A percentile compares a stretch with the other conserved stretches of the same genome.
Conservation (phyloP, 1,140 invertebrate genomes). For the Rhopalosiphum padi region DNA sequence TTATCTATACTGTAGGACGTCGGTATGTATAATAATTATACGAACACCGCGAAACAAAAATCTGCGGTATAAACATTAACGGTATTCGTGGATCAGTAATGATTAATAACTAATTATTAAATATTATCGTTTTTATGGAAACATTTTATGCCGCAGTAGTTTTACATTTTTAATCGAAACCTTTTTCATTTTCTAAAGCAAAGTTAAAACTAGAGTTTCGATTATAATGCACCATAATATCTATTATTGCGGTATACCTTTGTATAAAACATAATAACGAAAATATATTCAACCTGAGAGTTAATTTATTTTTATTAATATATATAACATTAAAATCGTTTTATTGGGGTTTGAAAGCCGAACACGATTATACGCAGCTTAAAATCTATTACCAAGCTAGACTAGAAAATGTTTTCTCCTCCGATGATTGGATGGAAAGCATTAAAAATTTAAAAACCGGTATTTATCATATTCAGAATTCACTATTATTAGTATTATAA, state of each 20-base stretch:
- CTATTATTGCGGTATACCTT: not conserved
- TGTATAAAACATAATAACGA: not conserved
- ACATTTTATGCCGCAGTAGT: not conserved
- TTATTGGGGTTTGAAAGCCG: not conserved
- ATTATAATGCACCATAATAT: not conserved
- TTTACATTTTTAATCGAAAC: not conserved
- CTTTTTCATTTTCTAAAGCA: not conserved
- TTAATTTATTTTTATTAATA: conserved; percentile 20
- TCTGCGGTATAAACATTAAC: not conserved
- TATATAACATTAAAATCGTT: not conserved
- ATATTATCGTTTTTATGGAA: not conserved
- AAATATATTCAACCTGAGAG: not conserved
- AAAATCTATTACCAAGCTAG: not conserved
- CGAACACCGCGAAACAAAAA: not conserved
- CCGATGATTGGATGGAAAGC: not conserved
- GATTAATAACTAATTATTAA: not conserved
- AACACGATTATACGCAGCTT: not conserved
- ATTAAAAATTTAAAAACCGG: not conserved
- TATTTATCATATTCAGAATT: not conserved
- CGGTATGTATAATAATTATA: not conserved
- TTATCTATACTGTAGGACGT: not conserved
- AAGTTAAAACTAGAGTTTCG: not conserved
- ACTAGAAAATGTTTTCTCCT: not conserved
- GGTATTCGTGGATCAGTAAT: not conserved
- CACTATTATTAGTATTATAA: not conserved